These are phyloP conservation scores for Magallana ariakensis DNA, from an alignment of 1,140 invertebrate genomes.

Conservation along the genomic window DNA sequence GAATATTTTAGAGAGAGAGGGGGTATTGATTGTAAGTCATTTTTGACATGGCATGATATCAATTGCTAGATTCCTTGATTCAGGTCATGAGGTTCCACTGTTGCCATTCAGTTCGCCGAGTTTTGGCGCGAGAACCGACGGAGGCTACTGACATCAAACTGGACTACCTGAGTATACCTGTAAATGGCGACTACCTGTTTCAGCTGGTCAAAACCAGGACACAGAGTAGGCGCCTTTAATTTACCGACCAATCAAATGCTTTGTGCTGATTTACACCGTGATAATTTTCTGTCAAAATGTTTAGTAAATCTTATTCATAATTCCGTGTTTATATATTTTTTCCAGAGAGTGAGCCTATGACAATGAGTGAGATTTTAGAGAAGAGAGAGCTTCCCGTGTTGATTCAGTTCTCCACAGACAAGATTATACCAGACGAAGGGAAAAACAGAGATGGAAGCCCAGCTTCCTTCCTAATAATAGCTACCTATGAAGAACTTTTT, in stretches of 20 bases:
- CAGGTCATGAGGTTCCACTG: constrained; percentile 41
- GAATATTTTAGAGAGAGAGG: too few relatives aligned
- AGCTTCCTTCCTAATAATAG: constrained; percentile 7
- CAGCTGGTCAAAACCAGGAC: constrained; percentile 30
- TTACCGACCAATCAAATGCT: not conserved
- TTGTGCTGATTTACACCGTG: too few relatives aligned
- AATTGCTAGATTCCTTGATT: not conserved
- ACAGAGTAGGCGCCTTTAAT: not conserved
- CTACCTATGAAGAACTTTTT: constrained; percentile 7
- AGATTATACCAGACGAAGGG: not conserved
- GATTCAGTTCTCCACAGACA: constrained; percentile 4
- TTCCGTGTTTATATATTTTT: not conserved
- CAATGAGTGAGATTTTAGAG: not conserved
- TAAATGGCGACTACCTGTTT: constrained; percentile 41
- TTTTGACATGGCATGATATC: too few relatives aligned
- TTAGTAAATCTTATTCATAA: too few relatives aligned
- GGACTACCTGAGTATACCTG: constrained; percentile 46
- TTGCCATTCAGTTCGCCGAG: not conserved
- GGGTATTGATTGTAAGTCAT: too few relatives aligned
- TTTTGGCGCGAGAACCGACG: constrained; percentile 13
- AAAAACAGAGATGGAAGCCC: constrained; percentile 27
- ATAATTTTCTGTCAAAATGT: too few relatives aligned
- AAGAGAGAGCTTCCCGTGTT: not conserved
- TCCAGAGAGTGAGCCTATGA: not conserved
- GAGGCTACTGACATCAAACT: constrained; percentile 23